A percentile compares a stretch with the other conserved stretches of the same genome.
Conservation (phyloP, 2,113 vertebrate genomes). For the Pseudonaja textilis region DNA sequence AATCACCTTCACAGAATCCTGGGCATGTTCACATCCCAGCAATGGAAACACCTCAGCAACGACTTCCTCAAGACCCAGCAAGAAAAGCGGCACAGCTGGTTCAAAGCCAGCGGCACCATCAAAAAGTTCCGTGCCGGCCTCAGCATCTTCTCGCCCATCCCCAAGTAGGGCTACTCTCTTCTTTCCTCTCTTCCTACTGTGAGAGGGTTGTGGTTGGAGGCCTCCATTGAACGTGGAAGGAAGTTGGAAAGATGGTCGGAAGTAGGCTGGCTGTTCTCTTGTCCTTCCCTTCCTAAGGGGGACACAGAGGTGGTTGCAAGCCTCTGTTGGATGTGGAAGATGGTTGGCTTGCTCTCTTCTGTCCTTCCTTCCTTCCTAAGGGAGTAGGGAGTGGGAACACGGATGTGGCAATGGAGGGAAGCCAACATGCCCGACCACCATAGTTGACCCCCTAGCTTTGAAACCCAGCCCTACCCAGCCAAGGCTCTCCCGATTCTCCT, state of each 20-base stretch:
- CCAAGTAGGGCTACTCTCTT: constrained; percentile 78
- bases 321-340: no score
- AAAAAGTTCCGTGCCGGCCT: constrained; percentile 97
- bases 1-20: constrained; percentile 79
- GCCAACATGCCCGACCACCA: background rate
- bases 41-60: constrained; percentile 99
- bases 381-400: background rate
- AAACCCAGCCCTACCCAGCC: background rate
- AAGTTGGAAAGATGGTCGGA: constrained; percentile 39
- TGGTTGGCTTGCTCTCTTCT: background rate
- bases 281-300: fast-evolving
- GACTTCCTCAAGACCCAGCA: constrained; percentile 98
- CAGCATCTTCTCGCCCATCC: constrained; percentile 98
- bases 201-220: background rate
- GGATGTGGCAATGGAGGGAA: background rate
- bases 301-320: background rate
- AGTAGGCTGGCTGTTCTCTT: constrained; percentile 69
- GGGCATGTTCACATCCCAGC: constrained; percentile 95
- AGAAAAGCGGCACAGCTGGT: constrained; percentile 98
- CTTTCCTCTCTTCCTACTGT: fast-evolving
- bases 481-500: background rate
- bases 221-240: background rate
- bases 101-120: constrained; percentile 95
- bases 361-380: background rate
- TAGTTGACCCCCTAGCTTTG: no score